These are phyloP conservation scores for Masticophis lateralis DNA, from an alignment of 2,797 vertebrate genomes.

Conservation along the genomic window DNA sequence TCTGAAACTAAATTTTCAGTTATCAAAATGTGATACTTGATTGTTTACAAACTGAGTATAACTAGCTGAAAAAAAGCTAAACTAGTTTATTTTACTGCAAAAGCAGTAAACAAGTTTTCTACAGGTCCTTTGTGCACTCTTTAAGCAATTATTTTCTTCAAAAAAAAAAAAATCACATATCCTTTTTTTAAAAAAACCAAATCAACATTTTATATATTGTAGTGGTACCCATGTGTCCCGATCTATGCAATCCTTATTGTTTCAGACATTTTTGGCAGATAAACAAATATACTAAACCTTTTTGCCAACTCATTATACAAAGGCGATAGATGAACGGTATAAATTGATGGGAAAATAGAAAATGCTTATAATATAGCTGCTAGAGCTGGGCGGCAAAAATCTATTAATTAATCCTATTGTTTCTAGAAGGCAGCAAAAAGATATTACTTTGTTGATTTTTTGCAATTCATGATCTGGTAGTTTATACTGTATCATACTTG, in stretches of 20 bases:
- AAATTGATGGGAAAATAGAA: conserved; percentile 33
- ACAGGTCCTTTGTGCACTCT: conserved; percentile 16
- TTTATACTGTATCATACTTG: neutral
- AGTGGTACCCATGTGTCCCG: neutral
- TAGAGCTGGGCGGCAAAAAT: neutral
- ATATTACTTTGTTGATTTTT: neutral
- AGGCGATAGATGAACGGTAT: conserved; percentile 41
- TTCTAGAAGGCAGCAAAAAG: neutral
- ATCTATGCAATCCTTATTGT: neutral
- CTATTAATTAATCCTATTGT: neutral
- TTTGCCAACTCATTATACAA: conserved; percentile 20
- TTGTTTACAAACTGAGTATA: conserved; percentile 1
- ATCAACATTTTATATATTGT: neutral
- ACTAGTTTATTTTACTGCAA: conserved; percentile 20
- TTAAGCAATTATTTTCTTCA: conserved; percentile 4
- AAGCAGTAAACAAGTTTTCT: conserved; percentile 26
- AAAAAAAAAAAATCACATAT: neutral
- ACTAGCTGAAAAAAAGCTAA: conserved; percentile 36
- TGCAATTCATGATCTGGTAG: neutral
- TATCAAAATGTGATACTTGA: neutral
- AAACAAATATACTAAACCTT: neutral
- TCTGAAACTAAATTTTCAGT: conserved; percentile 18
- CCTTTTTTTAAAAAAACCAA: neutral
- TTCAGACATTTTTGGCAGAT: neutral
- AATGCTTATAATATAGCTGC: neutral